phyloP scores from a whole-genome alignment of 1,140 invertebrate species.

The Paralvinella palmiformis region DNA sequence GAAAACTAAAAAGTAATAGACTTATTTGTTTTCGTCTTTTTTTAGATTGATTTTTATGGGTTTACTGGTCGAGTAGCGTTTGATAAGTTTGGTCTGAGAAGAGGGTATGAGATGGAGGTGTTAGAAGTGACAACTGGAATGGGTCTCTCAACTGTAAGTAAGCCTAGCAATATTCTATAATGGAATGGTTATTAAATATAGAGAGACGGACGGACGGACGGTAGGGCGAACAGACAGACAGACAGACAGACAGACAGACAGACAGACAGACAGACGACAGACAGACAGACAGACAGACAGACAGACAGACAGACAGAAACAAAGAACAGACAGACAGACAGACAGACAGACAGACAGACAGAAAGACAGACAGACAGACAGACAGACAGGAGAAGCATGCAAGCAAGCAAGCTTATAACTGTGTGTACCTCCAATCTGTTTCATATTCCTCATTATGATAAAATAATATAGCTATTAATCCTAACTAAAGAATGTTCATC shows the following conservation, averaged over 20 bases:
- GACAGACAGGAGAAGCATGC: background rate
- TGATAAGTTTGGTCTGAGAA: conserved; percentile 68
- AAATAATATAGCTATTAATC: too few species aligned
- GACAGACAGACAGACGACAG: background rate
- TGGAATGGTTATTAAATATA: too few species aligned
- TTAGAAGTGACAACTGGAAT: conserved; percentile 58
- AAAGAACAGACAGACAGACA: background rate
- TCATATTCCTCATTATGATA: background rate
- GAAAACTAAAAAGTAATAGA: too few species aligned
- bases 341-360: background rate
- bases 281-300: background rate
- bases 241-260: background rate
- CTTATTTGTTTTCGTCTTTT: too few species aligned
- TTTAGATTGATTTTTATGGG: conserved; percentile 57
- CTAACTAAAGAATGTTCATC: background rate
- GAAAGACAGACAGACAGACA: background rate
- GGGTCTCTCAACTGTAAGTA: conserved; percentile 16
- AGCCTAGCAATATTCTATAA: too few species aligned
- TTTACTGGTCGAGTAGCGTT: conserved; percentile 82
- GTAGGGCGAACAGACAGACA: background rate
- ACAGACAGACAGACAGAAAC: background rate
- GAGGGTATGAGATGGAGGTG: conserved; percentile 83
- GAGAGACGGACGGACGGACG: too few species aligned
- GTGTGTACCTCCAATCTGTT: background rate
- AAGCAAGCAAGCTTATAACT: background rate